A percentile compares a stretch with the other conserved stretches of the same genome.
Evolutionary conservation across 1,140 invertebrate species (phyloP).

Genomic region (Leptinotarsa texana): DNA sequence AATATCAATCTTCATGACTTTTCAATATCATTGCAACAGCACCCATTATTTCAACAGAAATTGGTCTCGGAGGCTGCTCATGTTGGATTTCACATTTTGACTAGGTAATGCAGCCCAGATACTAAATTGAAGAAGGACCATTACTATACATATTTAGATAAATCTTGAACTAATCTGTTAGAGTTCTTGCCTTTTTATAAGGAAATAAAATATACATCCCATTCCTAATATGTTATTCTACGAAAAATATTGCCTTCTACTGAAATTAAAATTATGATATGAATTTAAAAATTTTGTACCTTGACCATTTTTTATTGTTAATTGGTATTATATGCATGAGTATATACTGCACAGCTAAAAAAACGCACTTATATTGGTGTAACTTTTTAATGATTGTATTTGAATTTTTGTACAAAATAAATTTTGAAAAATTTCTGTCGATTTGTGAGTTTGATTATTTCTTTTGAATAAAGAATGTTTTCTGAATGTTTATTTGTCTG

Average conservation of each 20-base stretch:
- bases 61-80: too few relatives aligned
- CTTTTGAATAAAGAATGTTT: too few relatives aligned
- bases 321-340: slow-evolving; percentile 45
- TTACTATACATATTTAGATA: background rate
- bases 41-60: too few relatives aligned
- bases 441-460: background rate
- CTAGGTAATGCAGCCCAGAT: background rate
- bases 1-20: too few relatives aligned
- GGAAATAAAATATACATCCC: slow-evolving; percentile 22
- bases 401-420: slow-evolving; percentile 49
- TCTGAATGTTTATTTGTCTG: too few relatives aligned
- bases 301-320: slow-evolving; percentile 43
- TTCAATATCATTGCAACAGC: too few relatives aligned
- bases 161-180: background rate
- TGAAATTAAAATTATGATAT: slow-evolving; percentile 27
- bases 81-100: too few relatives aligned
- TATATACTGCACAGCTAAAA: slow-evolving; percentile 44
- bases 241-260: slow-evolving; percentile 37
- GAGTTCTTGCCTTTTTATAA: background rate
- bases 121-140: slow-evolving; percentile 8
- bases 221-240: slow-evolving; percentile 35
- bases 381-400: slow-evolving; percentile 43
- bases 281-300: slow-evolving; percentile 37
- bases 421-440: slow-evolving; percentile 39
- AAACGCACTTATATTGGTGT: slow-evolving; percentile 39